These are phyloP conservation scores for Cecropterus lyciades DNA, from an alignment of 1,140 invertebrate genomes.

Conservation along the genomic window DNA sequence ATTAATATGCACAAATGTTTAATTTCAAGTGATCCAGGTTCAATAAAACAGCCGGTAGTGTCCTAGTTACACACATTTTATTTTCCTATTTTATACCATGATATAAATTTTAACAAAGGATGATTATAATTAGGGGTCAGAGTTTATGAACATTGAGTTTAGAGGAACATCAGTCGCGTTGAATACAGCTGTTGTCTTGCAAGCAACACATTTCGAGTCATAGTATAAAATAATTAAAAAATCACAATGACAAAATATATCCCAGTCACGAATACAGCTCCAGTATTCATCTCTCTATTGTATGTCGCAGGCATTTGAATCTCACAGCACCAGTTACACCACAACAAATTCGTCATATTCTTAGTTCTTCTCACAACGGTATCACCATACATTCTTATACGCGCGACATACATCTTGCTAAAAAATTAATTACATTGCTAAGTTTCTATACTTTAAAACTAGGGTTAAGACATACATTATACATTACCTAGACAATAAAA, in stretches of 20 bases:
- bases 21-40: slow-evolving; percentile 27
- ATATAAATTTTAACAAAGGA: slow-evolving; percentile 80
- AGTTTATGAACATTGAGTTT: slow-evolving; percentile 68
- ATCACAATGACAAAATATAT: slow-evolving; percentile 77
- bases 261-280: slow-evolving; percentile 67
- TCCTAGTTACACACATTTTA: slow-evolving; percentile 82
- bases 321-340: slow-evolving; percentile 78
- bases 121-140: slow-evolving; percentile 74
- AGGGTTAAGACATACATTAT: slow-evolving; percentile 77
- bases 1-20: slow-evolving; percentile 43
- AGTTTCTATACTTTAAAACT: slow-evolving; percentile 63
- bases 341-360: slow-evolving; percentile 49
- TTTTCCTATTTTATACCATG: slow-evolving; percentile 78
- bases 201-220: slow-evolving; percentile 70
- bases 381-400: slow-evolving; percentile 73
- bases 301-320: slow-evolving; percentile 76
- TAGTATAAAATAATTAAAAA: slow-evolving; percentile 76
- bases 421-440: slow-evolving; percentile 67
- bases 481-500: slow-evolving; percentile 80
- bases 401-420: slow-evolving; percentile 72
- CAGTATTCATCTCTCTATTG: slow-evolving; percentile 56
- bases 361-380: slow-evolving; percentile 42
- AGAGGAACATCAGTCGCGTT: slow-evolving; percentile 83
- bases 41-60: slow-evolving; percentile 71
- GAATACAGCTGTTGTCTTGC: slow-evolving; percentile 67